phyloP scores from a whole-genome alignment of 30 jellyfish, hydroid and myxozoan species.

The Hydractinia symbiolongicarpus region DNA sequence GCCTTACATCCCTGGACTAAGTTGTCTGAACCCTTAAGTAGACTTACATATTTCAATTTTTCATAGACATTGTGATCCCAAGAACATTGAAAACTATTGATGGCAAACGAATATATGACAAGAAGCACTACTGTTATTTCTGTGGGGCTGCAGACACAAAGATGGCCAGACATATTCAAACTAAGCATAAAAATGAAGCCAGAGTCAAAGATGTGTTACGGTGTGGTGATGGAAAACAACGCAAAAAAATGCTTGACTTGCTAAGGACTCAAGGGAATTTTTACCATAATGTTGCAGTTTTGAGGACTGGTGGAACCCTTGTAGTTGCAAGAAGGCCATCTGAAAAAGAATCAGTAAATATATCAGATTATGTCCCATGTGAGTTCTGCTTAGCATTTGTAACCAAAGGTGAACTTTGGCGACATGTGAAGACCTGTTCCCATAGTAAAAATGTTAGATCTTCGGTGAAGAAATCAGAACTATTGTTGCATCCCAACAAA shows the following conservation, averaged over 20 bases:
- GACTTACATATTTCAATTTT: too few relatives aligned
- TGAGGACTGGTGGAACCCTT: slow-evolving; percentile 38
- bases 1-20: too few relatives aligned
- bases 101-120: slow-evolving; percentile 36
- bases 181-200: slow-evolving; percentile 36
- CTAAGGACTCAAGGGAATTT: slow-evolving; percentile 33
- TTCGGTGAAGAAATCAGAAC: slow-evolving; percentile 25
- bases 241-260: slow-evolving; percentile 34
- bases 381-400: slow-evolving; percentile 43
- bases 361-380: slow-evolving; percentile 33
- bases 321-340: slow-evolving; percentile 36
- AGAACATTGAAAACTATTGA: neutral
- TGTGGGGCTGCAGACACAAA: slow-evolving; percentile 25
- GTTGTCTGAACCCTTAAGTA: too few relatives aligned
- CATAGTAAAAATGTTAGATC: slow-evolving; percentile 14
- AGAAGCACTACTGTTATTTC: slow-evolving; percentile 27
- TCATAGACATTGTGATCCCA: too few relatives aligned
- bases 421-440: slow-evolving; percentile 43
- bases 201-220: slow-evolving; percentile 21
- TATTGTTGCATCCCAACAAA: slow-evolving; percentile 29
- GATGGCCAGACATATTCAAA: slow-evolving; percentile 29
- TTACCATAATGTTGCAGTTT: slow-evolving; percentile 35
- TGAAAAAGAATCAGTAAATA: slow-evolving; percentile 6
- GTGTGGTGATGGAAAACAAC: neutral
- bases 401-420: slow-evolving; percentile 49